Conservation (phyloP, 2,888 invertebrate genomes). For the Philonicus albiceps region DNA sequence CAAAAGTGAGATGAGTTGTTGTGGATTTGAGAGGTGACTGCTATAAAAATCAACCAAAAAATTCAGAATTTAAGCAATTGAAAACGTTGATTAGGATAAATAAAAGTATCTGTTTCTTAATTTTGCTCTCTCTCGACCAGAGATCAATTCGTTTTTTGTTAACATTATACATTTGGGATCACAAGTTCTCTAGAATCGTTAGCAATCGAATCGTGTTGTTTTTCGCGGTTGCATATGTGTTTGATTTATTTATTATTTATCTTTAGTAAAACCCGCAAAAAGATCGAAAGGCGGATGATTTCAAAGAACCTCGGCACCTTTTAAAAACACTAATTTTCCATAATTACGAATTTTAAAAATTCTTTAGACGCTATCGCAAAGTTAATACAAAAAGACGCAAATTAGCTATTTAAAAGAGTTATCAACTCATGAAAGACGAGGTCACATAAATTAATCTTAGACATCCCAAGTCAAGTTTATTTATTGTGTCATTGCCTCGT, state of each 20-base stretch:
- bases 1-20: neutral
- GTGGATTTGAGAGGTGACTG: neutral
- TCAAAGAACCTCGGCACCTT: neutral
- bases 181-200: neutral
- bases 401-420: neutral
- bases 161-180: neutral
- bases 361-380: neutral
- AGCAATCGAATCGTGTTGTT: neutral
- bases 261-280: neutral
- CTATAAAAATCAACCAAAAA: neutral
- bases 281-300: neutral
- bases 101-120: conserved; percentile 31
- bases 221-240: neutral
- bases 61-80: conserved; percentile 40
- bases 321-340: neutral
- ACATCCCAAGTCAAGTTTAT: neutral
- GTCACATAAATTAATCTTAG: neutral
- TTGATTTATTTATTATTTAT: neutral
- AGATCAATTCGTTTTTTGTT: neutral
- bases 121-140: neutral
- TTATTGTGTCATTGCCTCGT: neutral
- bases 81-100: conserved; percentile 42
- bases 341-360: neutral
- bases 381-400: neutral
- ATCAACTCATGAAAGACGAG: neutral